Percentiles rank a stretch among this genome's conserved stretches.
phyloP scores from a whole-genome alignment of 2,888 invertebrate species.

The Conus canariensis region DNA sequence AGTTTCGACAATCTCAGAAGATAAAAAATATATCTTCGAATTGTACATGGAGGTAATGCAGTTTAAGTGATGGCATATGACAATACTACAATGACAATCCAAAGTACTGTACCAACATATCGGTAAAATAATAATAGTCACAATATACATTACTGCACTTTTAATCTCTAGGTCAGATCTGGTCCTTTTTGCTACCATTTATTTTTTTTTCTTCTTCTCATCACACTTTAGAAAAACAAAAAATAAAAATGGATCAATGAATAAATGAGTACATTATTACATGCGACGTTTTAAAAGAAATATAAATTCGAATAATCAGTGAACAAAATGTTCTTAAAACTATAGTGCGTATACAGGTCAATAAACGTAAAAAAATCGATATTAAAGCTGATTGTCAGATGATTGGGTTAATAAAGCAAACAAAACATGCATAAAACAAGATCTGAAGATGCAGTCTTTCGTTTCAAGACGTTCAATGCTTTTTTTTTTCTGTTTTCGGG shows the following conservation, averaged over 20 bases:
- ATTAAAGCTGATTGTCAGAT: neutral
- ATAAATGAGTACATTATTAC: neutral
- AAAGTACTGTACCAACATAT: neutral
- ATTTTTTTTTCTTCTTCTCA: neutral
- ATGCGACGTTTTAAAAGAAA: neutral
- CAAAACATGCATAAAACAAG: no score
- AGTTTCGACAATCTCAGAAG: neutral
- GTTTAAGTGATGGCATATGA: neutral
- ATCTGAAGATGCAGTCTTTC: no score
- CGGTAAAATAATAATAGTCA: neutral
- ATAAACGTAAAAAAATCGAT: neutral
- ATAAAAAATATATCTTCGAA: neutral
- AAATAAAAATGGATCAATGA: neutral
- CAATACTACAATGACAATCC: neutral
- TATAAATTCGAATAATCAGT: neutral
- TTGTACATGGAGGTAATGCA: conserved; percentile 1
- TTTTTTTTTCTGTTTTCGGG: no score
- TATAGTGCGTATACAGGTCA: neutral
- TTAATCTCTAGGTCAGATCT: neutral
- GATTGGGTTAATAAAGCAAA: no score
- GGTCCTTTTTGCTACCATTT: neutral
- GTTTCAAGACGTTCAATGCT: no score
- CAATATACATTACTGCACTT: neutral
- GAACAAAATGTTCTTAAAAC: neutral
- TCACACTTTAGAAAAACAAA: neutral